A percentile compares a stretch with the other conserved stretches of the same genome.
Conservation (phyloP, 2,797 vertebrate species). For the Sarcoramphus papa region DNA sequence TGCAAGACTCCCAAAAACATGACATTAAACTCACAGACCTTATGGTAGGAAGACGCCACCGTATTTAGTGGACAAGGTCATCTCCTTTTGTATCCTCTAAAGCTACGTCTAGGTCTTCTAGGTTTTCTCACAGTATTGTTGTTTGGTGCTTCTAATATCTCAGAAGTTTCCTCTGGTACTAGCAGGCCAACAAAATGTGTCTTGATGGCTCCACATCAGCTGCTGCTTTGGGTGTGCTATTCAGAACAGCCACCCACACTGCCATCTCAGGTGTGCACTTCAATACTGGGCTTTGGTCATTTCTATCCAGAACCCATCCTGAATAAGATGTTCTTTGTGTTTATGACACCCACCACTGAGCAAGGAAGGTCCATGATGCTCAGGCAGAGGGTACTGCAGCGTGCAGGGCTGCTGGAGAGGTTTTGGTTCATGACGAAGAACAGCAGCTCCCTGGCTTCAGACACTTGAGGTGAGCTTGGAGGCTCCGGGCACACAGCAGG, state of each 20-base stretch:
- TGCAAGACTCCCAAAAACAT: background rate
- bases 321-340: background rate
- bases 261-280: background rate
- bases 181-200: slow-evolving; percentile 16
- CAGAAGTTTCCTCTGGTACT: background rate
- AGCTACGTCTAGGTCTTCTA: background rate
- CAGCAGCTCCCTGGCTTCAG: background rate
- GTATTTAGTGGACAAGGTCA: background rate
- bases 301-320: background rate
- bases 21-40: background rate
- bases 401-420: background rate
- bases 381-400: background rate
- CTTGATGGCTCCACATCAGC: background rate
- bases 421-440: background rate
- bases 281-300: background rate
- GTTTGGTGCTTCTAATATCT: background rate
- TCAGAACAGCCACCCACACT: background rate
- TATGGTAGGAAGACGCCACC: background rate
- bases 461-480: background rate
- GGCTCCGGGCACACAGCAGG: background rate
- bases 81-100: background rate
- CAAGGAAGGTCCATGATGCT: background rate
- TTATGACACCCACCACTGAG: background rate
- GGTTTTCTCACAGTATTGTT: background rate
- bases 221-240: background rate